Percentiles rank a stretch among this genome's conserved stretches.
These are phyloP conservation scores for Nomada fucata DNA, from an alignment of 2,888 invertebrate species.

Conservation along the genomic window DNA sequence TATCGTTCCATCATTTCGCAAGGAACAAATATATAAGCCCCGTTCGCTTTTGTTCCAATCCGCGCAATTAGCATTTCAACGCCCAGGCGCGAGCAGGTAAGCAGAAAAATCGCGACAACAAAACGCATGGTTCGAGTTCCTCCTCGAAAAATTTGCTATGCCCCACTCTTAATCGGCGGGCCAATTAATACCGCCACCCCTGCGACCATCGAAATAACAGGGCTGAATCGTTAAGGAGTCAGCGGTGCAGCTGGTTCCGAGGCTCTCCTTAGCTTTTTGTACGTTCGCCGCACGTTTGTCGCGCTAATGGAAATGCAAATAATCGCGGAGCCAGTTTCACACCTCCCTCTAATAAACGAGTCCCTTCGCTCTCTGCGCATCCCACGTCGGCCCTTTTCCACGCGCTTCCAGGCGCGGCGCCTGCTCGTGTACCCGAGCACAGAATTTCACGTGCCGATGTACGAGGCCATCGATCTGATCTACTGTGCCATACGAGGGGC, in stretches of 20 bases:
- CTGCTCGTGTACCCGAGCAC: conserved; percentile 32
- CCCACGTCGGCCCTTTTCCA: conserved; percentile 51
- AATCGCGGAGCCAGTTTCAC: conserved; percentile 72
- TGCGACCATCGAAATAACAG: conserved; percentile 49
- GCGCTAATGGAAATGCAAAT: conserved; percentile 76
- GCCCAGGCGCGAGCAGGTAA: neutral
- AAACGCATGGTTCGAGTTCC: neutral
- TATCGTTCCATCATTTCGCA: too few relatives aligned
- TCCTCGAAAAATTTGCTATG: neutral
- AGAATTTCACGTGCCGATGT: conserved; percentile 65
- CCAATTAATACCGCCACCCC: conserved; percentile 57
- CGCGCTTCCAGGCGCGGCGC: neutral
- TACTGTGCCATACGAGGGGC: conserved; percentile 33
- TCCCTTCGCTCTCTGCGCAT: conserved; percentile 36
- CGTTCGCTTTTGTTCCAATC: conserved; percentile 6
- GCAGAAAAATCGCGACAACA: neutral
- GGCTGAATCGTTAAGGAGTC: conserved; percentile 55
- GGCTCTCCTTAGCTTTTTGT: conserved; percentile 57
- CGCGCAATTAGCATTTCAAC: conserved; percentile 9
- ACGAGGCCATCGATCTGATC: conserved; percentile 40
- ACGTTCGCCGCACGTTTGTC: conserved; percentile 71
- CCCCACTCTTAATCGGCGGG: conserved; percentile 9
- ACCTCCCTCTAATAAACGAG: conserved; percentile 72
- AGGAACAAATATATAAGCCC: too few relatives aligned
- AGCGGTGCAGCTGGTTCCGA: conserved; percentile 31